Conservation (phyloP, 2,113 vertebrate species). For the Brachypodius melanocephalos region DNA sequence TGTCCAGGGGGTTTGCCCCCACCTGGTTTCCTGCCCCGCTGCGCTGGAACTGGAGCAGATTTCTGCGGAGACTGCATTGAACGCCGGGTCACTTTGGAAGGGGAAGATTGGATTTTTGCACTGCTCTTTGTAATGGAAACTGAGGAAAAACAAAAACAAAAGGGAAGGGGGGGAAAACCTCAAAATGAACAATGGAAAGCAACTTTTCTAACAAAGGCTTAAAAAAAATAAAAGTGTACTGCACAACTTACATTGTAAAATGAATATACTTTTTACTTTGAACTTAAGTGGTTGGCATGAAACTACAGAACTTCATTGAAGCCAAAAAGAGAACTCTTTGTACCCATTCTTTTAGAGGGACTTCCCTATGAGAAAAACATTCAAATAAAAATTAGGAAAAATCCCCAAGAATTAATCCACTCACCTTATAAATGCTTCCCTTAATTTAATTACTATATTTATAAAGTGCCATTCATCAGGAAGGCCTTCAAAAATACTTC, state of each 20-base stretch:
- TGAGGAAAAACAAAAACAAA: conserved; percentile 69
- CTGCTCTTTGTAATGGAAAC: conserved; percentile 81
- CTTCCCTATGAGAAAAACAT: background rate
- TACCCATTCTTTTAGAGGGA: background rate
- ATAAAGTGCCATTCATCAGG: background rate
- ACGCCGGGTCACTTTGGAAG: conserved; percentile 81
- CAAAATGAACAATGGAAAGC: conserved; percentile 65
- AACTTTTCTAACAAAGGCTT: conserved; percentile 54
- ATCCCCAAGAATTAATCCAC: background rate
- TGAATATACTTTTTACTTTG: conserved; percentile 5
- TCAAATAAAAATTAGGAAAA: background rate
- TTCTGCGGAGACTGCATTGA: conserved; percentile 86
- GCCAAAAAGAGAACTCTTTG: background rate
- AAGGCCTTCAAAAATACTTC: background rate
- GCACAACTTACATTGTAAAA: conserved; percentile 44
- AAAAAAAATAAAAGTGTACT: conserved; percentile 35
- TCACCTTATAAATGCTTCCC: conserved; percentile 38
- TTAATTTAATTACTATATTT: background rate
- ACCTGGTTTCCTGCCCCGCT: conserved; percentile 81
- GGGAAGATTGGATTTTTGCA: conserved; percentile 75
- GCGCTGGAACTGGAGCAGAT: conserved; percentile 75
- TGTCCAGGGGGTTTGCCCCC: conserved; percentile 78
- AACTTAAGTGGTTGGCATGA: background rate
- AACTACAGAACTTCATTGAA: background rate
- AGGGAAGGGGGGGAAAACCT: conserved; percentile 57